Percentiles rank a stretch among this genome's conserved stretches.
Evolutionary conservation across 1,140 invertebrate species (phyloP).

Genomic region (Bombus consobrinus): DNA sequence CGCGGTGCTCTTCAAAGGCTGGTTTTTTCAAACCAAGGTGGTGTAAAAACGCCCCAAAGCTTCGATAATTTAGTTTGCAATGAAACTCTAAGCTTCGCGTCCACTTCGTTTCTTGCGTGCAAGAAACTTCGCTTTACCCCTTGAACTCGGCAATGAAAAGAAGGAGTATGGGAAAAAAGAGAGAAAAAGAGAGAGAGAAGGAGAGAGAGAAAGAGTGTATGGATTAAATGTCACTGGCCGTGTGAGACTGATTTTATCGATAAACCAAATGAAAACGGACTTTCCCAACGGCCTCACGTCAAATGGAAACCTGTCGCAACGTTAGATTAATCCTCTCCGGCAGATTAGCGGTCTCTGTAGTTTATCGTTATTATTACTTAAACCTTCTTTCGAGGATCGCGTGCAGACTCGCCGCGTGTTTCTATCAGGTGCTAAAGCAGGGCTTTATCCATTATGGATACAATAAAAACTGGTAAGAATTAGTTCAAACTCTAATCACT

Average conservation of each 20-base stretch:
- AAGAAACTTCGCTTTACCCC: slow-evolving; percentile 30
- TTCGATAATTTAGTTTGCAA: slow-evolving; percentile 52
- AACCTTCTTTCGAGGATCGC: neutral
- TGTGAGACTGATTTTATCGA: slow-evolving; percentile 44
- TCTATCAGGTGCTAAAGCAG: slow-evolving; percentile 23
- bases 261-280: slow-evolving; percentile 35
- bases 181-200: neutral
- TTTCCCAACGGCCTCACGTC: slow-evolving; percentile 12
- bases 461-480: slow-evolving; percentile 1
- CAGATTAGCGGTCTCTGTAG: slow-evolving; percentile 2
- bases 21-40: neutral
- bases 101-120: slow-evolving; percentile 38
- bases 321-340: slow-evolving; percentile 22
- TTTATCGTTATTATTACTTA: slow-evolving; percentile 4
- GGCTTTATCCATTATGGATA: slow-evolving; percentile 16
- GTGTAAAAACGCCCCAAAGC: slow-evolving; percentile 19
- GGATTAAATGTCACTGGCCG: slow-evolving; percentile 43
- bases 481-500: slow-evolving; percentile 1
- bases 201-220: neutral
- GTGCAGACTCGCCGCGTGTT: neutral
- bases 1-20: neutral
- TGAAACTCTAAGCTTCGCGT: slow-evolving; percentile 33
- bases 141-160: neutral
- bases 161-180: no score
- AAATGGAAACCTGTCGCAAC: slow-evolving; percentile 22